Base-by-base conservation (phyloP, 1,140 invertebrate genomes). In the Phthorimaea operculella region DNA sequence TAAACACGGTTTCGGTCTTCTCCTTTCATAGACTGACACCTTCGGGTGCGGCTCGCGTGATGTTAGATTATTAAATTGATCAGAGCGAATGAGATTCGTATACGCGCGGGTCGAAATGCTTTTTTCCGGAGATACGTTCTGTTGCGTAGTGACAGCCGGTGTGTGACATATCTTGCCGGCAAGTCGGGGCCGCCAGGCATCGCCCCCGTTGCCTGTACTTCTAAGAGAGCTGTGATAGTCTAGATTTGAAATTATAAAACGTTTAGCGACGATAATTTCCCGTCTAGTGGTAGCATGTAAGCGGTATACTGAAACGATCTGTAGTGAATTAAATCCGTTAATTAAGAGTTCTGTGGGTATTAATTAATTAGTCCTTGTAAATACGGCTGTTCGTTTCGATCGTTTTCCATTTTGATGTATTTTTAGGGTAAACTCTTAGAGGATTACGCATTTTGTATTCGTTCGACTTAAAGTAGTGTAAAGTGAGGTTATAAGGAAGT, bases 141-240 rank as follows among this genome's bases (percentile, higher is more conserved):
- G 21, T 28, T 28, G 21, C 21, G 21, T 28, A 28, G 21, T 28
- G 6, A 28, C 21, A 28, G 21, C 21, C 21, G 21, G 21, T 28
- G 2, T 28, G 36, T 39, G 36, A 39, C 36, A n/a, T 39, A 10
- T 28, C 21, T 28, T 28, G 21, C 21, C 10, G 10, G 36, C 36
- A 2, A 10, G 36, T 5, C 36, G 36, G 36, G 36, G 36, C 36
- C 36, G 36, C 44, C 44, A 9, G 44, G 44, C 44, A 42, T 14
- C 9, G 15, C 48, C 48, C 17, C 18, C 57, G 64, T 54, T 66
- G 66, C 68, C 68, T 59, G 63, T 76, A 72, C 72, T 74, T 71
- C 70, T 73, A 66, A 79, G 74, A 79, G 66, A 80, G 76, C 81
- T 84, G 81, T 84, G 81, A 84, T 84, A 84, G 78, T 71, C 68